These are phyloP conservation scores for Mus caroli DNA, from an alignment of 2,797 vertebrate genomes.

Conservation along the genomic window DNA sequence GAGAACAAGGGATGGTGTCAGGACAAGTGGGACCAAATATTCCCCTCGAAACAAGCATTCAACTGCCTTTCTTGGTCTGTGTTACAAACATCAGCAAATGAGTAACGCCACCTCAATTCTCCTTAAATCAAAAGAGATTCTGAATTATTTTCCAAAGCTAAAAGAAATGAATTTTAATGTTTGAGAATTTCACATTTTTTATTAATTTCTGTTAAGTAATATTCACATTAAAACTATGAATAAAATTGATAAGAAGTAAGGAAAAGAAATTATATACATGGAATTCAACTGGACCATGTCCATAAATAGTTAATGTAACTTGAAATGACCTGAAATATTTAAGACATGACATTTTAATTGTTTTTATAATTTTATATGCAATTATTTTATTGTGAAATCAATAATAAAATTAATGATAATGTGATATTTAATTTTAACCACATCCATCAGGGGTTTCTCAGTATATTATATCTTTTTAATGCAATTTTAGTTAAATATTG, in stretches of 20 bases:
- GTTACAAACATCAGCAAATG: slow-evolving; percentile 30
- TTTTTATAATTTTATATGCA: background rate
- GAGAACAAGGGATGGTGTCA: slow-evolving; percentile 64
- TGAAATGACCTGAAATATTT: background rate
- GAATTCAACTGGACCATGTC: background rate
- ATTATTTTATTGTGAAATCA: background rate
- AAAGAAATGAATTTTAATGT: slow-evolving; percentile 35
- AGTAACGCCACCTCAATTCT: slow-evolving; percentile 6
- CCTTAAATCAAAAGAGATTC: slow-evolving; percentile 26
- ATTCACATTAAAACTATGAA: background rate
- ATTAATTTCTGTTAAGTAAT: slow-evolving; percentile 49
- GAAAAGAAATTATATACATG: background rate
- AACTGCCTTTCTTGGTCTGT: background rate
- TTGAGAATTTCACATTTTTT: slow-evolving; percentile 9
- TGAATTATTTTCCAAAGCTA: slow-evolving; percentile 50
- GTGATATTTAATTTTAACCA: background rate
- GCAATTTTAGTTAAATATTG: background rate
- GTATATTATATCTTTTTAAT: background rate
- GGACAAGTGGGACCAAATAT: slow-evolving; percentile 71
- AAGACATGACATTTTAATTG: background rate
- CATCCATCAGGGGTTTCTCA: background rate
- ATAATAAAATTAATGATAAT: background rate
- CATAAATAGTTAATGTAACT: background rate
- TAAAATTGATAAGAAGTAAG: background rate
- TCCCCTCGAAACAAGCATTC: slow-evolving; percentile 69